These are phyloP conservation scores for Scaptomyza tumidula DNA, from an alignment of 2,888 invertebrate genomes.

Conservation along the genomic window DNA sequence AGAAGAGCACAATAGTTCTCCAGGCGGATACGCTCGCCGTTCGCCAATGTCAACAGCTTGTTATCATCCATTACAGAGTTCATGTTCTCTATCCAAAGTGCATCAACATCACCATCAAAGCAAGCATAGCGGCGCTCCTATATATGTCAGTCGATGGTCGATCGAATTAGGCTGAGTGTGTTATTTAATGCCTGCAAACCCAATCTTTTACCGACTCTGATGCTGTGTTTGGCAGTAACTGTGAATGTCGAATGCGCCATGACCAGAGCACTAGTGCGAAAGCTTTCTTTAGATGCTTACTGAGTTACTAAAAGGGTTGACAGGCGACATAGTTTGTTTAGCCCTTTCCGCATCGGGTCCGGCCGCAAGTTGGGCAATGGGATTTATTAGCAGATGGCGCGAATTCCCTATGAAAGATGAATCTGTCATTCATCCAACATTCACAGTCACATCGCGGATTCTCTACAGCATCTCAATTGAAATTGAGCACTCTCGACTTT, in stretches of 20 bases:
- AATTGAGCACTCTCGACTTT: constrained; percentile 33
- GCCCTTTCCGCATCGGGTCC: constrained; percentile 10
- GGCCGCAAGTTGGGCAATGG: constrained; percentile 54
- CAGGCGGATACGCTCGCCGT: constrained; percentile 94
- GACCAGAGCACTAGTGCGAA: not conserved
- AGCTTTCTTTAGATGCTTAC: constrained; percentile 36
- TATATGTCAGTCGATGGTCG: constrained; percentile 60
- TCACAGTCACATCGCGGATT: constrained; percentile 16
- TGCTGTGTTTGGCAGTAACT: constrained; percentile 7
- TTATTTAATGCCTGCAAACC: constrained; percentile 60
- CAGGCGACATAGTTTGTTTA: constrained; percentile 33
- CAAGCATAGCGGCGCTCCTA: constrained; percentile 92
- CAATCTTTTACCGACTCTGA: constrained; percentile 10
- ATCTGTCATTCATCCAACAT: constrained; percentile 1
- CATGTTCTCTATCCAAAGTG: constrained; percentile 98
- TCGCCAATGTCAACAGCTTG: constrained; percentile 93
- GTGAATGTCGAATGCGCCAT: not conserved
- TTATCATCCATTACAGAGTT: constrained; percentile 99
- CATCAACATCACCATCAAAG: constrained; percentile 97
- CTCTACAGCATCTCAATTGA: constrained; percentile 35
- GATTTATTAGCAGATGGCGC: constrained; percentile 73
- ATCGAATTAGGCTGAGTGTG: constrained; percentile 80
- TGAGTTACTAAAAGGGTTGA: constrained; percentile 42
- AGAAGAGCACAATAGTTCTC: constrained; percentile 92
- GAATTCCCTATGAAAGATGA: constrained; percentile 67